Conservation (phyloP, 2,113 vertebrate genomes). For the Oryzias celebensis region DNA sequence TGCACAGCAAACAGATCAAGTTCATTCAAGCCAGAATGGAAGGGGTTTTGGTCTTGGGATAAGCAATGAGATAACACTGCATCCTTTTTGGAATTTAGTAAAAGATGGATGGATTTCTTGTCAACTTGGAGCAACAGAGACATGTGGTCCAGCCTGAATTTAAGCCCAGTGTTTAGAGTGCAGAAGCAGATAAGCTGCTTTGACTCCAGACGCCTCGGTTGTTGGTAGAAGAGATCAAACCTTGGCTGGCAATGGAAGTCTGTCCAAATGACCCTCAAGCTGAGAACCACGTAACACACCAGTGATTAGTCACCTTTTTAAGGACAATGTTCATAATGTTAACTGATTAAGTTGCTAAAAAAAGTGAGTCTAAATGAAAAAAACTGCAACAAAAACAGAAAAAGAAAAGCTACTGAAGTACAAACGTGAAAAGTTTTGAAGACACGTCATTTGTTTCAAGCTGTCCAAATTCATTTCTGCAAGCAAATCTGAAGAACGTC, state of each 20-base stretch:
- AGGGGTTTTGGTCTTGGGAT: slow-evolving; percentile 43
- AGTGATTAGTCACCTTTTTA: not conserved
- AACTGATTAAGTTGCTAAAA: not conserved
- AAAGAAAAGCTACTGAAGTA: not conserved
- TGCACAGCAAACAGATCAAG: slow-evolving; percentile 23
- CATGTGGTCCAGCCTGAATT: slow-evolving; percentile 60
- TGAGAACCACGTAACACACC: not conserved
- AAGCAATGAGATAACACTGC: slow-evolving; percentile 53
- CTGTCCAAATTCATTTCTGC: slow-evolving; percentile 1
- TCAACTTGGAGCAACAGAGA: slow-evolving; percentile 63
- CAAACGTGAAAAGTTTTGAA: not conserved
- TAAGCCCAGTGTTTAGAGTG: slow-evolving; percentile 66
- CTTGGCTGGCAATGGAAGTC: slow-evolving; percentile 1
- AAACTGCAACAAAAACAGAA: not conserved
- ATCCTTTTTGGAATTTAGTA: not conserved
- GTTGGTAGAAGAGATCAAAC: slow-evolving; percentile 4
- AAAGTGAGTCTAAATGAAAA: not conserved
- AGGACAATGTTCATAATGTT: not conserved
- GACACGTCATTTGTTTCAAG: slow-evolving; percentile 1
- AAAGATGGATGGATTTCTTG: slow-evolving; percentile 35
- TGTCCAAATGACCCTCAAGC: slow-evolving; percentile 16
- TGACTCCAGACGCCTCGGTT: slow-evolving; percentile 58
- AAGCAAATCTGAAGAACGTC: slow-evolving; percentile 33
- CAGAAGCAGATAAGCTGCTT: slow-evolving; percentile 60
- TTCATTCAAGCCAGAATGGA: slow-evolving; percentile 30